Evolutionary conservation across 2,888 invertebrate species (phyloP), one percentile per base, ranked within the genome.

Genomic region (Ichneumoninae sp.): DNA sequence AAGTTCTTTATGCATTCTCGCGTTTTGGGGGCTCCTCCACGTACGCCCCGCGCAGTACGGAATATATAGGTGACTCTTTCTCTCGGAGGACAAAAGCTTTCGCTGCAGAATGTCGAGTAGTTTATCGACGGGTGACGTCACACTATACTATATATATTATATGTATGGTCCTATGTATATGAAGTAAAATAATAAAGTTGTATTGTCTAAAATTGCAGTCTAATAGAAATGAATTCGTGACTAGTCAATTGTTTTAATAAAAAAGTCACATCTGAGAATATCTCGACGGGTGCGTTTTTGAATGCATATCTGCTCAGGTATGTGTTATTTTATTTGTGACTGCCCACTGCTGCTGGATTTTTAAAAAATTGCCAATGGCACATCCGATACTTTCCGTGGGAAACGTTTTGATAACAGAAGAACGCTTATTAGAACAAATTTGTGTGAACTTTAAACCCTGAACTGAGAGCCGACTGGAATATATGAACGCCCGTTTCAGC

Each of bases 1-100:
- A 81, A 76, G 77, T 85, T 83, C 63, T 75, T 83, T 83, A 78
- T 86, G 75, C 83, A 83, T 54, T 52, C 69, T 66, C 78, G 70
- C 69, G 78, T 77, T 81, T 83, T 52, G 57, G 77, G 74, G 60
- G 36, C 60, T 77, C 50, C 71, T 68, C 60, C 66, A 68, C 63
- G 47, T 19, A 47, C 22, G n/a, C 60, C 16, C 16, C 3, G 16
- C 44, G 3, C 3, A 13, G 16, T 16, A 47, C 60, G 63, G 10
- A 57, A 22, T 83, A 75, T 77, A 57, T 57, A 77, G 65, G 77
- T 16, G 44, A 3, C 65, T 60, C 47, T 10, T 40, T 57, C 63
- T 66, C 33, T n/a, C 54, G 16, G 77, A 75, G 74, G 57, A 81
- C 81, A 84, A 82, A 81, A 81, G 84, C 84, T 78, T 33, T 54